Percentiles rank a stretch among this genome's conserved stretches.
phyloP scores from a whole-genome alignment of 2,888 invertebrate genomes.

The Melinaea menophilus region DNA sequence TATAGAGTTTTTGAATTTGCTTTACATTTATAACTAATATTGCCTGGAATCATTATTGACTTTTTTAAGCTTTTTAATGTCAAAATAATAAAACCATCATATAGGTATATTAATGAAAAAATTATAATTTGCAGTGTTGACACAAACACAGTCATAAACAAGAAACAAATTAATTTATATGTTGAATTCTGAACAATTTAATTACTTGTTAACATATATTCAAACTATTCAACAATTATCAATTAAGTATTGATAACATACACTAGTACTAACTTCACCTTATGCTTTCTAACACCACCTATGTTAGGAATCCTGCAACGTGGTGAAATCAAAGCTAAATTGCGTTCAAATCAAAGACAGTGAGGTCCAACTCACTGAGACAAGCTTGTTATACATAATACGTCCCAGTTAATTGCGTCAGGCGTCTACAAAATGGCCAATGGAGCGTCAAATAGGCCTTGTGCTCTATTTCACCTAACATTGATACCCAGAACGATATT shows the following conservation, averaged over 20 bases:
- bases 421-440: constrained; percentile 55
- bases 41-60: too few species aligned
- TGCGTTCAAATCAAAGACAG: constrained; percentile 1
- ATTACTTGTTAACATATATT: too few species aligned
- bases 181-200: too few species aligned
- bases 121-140: too few species aligned
- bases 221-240: too few species aligned
- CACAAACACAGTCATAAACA: too few species aligned
- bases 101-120: too few species aligned
- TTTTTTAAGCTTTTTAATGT: too few species aligned
- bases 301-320: background rate
- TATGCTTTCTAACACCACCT: background rate
- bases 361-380: constrained; percentile 7
- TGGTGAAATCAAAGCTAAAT: constrained; percentile 1
- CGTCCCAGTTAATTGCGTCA: constrained; percentile 51
- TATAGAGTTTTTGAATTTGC: background rate
- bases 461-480: constrained; percentile 63
- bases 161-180: too few species aligned
- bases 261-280: background rate
- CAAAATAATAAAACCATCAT: too few species aligned
- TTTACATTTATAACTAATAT: background rate
- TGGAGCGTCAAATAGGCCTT: constrained; percentile 70
- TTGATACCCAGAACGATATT: constrained; percentile 54
- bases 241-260: too few species aligned
- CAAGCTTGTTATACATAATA: constrained; percentile 26